phyloP scores from a whole-genome alignment of 2,797 vertebrate species.

The Botia almorhae region DNA sequence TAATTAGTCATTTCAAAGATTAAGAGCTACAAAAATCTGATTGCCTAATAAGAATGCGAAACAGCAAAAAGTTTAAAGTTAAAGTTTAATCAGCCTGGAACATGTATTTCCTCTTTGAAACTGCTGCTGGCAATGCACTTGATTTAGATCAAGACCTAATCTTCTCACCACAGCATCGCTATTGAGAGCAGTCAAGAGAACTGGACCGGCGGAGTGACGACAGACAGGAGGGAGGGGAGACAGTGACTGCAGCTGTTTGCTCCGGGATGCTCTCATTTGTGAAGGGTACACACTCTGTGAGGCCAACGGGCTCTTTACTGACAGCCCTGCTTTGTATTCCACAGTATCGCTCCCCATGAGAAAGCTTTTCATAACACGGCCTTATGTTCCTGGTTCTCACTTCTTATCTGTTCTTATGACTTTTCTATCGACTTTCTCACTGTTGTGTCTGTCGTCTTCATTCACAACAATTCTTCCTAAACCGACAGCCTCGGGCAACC shows the following conservation, averaged over 20 bases:
- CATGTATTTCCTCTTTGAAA: too few relatives aligned
- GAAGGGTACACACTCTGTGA: slow-evolving; percentile 37
- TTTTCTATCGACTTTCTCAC: slow-evolving; percentile 1
- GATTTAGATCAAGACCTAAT: slow-evolving; percentile 47
- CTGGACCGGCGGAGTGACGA: slow-evolving; percentile 25
- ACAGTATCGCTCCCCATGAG: slow-evolving; percentile 32
- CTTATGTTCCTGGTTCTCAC: slow-evolving; percentile 6
- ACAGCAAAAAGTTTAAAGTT: too few relatives aligned
- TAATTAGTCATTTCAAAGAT: too few relatives aligned
- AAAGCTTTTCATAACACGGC: slow-evolving; percentile 27
- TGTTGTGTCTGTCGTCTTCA: background rate
- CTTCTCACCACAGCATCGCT: slow-evolving; percentile 40
- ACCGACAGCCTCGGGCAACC: background rate
- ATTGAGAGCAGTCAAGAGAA: slow-evolving; percentile 34
- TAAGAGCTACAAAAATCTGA: too few relatives aligned
- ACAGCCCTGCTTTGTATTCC: slow-evolving; percentile 46
- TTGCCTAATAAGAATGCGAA: too few relatives aligned
- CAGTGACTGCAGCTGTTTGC: slow-evolving; percentile 11
- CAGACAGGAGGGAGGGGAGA: slow-evolving; percentile 37
- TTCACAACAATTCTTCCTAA: slow-evolving; percentile 5
- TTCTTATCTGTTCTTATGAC: slow-evolving; percentile 10
- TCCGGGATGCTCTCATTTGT: slow-evolving; percentile 39
- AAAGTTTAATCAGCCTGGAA: too few relatives aligned
- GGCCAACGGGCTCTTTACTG: slow-evolving; percentile 26
- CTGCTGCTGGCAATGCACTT: background rate